These are phyloP conservation scores for Barbus barbus DNA, from an alignment of 2,113 vertebrate genomes.

Conservation along the genomic window DNA sequence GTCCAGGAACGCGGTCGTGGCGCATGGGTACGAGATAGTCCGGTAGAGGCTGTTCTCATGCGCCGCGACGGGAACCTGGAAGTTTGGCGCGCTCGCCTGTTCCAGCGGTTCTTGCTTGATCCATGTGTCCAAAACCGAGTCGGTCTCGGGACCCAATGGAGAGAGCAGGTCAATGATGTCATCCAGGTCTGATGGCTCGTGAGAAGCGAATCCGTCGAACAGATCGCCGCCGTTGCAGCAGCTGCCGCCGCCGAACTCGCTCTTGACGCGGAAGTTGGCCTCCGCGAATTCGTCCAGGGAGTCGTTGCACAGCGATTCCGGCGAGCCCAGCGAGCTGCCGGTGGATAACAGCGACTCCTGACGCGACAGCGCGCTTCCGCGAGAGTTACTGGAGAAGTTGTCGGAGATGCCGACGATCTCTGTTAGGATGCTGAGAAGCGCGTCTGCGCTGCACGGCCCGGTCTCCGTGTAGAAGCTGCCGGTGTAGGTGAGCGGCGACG, in stretches of 20 bases:
- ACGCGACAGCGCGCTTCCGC: conserved; percentile 65
- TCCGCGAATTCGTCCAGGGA: conserved; percentile 64
- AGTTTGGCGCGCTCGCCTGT: conserved; percentile 44
- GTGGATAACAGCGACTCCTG: conserved; percentile 63
- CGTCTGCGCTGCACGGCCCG: conserved; percentile 83
- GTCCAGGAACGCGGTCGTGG: conserved; percentile 46
- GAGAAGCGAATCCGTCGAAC: conserved; percentile 31
- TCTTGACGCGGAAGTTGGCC: conserved; percentile 68
- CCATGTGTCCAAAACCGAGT: conserved; percentile 53
- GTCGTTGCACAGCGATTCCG: conserved; percentile 67
- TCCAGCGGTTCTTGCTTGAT: conserved; percentile 74
- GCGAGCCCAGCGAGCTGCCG: conserved; percentile 51
- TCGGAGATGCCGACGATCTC: conserved; percentile 90
- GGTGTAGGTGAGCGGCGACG: conserved; percentile 81
- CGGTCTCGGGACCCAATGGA: conserved; percentile 61
- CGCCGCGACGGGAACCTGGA: conserved; percentile 3
- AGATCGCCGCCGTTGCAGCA: conserved; percentile 79
- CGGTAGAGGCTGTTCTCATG: conserved; percentile 30
- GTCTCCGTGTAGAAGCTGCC: conserved; percentile 86
- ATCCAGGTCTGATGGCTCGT: conserved; percentile 61
- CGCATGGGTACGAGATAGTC: conserved; percentile 21
- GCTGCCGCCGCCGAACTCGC: conserved; percentile 71
- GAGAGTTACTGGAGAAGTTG: conserved; percentile 51
- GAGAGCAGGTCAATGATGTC: conserved; percentile 70
- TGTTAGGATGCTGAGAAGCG: conserved; percentile 93